Evolutionary conservation across 2,888 invertebrate species (phyloP).

Genomic region (Apeira syringaria): DNA sequence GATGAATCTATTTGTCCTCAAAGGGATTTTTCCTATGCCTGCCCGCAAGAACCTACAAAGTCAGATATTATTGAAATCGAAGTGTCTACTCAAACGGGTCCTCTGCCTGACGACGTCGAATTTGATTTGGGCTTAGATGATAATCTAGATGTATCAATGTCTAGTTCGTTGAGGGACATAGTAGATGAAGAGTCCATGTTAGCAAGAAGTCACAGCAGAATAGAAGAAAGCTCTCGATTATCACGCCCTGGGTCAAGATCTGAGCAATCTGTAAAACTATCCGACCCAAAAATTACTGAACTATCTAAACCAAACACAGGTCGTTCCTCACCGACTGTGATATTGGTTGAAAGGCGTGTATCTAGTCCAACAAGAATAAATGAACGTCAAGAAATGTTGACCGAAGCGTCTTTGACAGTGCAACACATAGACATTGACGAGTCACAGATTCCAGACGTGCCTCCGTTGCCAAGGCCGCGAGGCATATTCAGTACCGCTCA

Average conservation of each 20-base stretch:
- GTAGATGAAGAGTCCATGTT: slow-evolving; percentile 81
- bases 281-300: slow-evolving; percentile 81
- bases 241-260: slow-evolving; percentile 82
- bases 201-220: slow-evolving; percentile 71
- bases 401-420: slow-evolving; percentile 86
- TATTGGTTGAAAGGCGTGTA: slow-evolving; percentile 84
- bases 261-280: slow-evolving; percentile 81
- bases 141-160: slow-evolving; percentile 70
- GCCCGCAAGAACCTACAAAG: slow-evolving; percentile 39
- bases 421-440: slow-evolving; percentile 85
- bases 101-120: slow-evolving; percentile 90
- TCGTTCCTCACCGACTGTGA: slow-evolving; percentile 84
- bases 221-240: slow-evolving; percentile 70
- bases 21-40: slow-evolving; percentile 35
- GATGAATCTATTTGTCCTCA: slow-evolving; percentile 36
- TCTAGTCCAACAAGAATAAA: slow-evolving; percentile 84
- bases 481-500: slow-evolving; percentile 36
- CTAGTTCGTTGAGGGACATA: slow-evolving; percentile 73
- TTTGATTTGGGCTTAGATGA: slow-evolving; percentile 84
- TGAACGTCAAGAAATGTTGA: slow-evolving; percentile 84
- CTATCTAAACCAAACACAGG: slow-evolving; percentile 80
- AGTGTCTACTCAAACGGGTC: slow-evolving; percentile 93
- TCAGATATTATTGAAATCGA: slow-evolving; percentile 85
- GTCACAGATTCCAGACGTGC: slow-evolving; percentile 67
- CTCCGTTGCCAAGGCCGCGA: slow-evolving; percentile 69